Evolutionary conservation across 2,888 invertebrate genomes (phyloP), one percentile per base, ranked within the genome.

Genomic region (Aphodius granarius): DNA sequence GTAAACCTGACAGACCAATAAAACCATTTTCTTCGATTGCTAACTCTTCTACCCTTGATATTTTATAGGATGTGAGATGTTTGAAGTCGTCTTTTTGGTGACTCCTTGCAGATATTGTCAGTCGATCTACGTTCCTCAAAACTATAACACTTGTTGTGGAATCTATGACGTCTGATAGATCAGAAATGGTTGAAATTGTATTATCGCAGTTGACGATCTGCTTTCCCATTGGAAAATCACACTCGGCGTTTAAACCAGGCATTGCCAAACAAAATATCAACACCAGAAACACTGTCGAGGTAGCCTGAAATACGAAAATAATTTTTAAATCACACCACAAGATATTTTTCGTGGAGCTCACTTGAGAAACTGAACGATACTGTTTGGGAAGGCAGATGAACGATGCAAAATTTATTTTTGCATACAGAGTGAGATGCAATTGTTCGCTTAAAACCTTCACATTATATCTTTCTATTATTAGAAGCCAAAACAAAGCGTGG

Each of bases 151-250:
- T 72, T 13, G 79, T 80, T 20, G 77, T 66, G 62, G 75, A 70
- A 68, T 66, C 74, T 15, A 79, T 74, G 63, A 75, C 75, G 68
- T 78, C 73, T 22, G 75, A 77, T n/a, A 79, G 74, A 19, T 78
- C 63, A 17, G 75, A 64, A 17, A 74, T 74, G 16, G 75, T 63
- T 16, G 16, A 72, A 5, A 71, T 62, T 16, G 73, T 66, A 18
- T 78, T 72, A 20, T 78, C 75, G 71, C 80, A 80, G n/a, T 78
- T 78, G 23, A 80, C 66, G 65, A 80, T 76, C 62, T 78, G 78
- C 17, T 77, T 80, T 68, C 78, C 76, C 75, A 78, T 71, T n/a
- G 78, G 64, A 64, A 75, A 78, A 18, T 73, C 66, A 74, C 80
- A 80, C 18, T 77, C 62, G 13, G 23, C 66, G 9, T 66, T 71